Evolutionary conservation across 2,113 vertebrate genomes (phyloP), one percentile per base, ranked within the genome.

Genomic region (Spea bombifrons): DNA sequence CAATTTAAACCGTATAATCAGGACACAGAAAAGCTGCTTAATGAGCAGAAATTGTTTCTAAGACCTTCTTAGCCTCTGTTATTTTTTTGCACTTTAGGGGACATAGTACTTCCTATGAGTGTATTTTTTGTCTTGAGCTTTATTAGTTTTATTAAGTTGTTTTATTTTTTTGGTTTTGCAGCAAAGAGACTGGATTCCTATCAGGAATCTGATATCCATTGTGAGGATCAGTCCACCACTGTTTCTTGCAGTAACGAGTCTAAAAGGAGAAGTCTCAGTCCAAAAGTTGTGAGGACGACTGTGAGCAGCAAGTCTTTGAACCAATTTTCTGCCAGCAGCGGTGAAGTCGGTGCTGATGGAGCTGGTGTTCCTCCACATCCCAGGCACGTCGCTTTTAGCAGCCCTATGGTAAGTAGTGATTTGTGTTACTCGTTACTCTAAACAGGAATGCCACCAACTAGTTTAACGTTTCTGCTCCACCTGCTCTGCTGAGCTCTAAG

Each of bases 181-280:
- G 94, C 92, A 30, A 91, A 84, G 78, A 89, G 93, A 52, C 86
- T 98, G 52, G 89, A 96, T 82, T 91, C 92, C 59, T 99, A 94
- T 61, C 89, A 94, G 85, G 89, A 89, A 4, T 69, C 87, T 63
- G 80, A 85, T 71, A 86, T 84, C 5, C 86, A 89, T 1, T 86
- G 89, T 30, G 88, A 83, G 0, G 80, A 85, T 0, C 81, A 48
- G 16, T 4, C 30, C 13, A 82, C 81, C 9, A 50, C 83, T 0
- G 73, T 81, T 47, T 91, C 93, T 3, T 76, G 85, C 3, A 81
- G 70, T 78, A 89, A 66, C 0, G 48, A 64, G 44, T 86, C 82
- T 61, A 88, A 89, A 68, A 75, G 8, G 0, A 87, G 76, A 69
- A 85, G 86, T 45, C 83, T 86, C 15, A 85, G 86, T 86, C 89